Conservation (phyloP, 2,797 vertebrate genomes). For the Esox lucius region DNA sequence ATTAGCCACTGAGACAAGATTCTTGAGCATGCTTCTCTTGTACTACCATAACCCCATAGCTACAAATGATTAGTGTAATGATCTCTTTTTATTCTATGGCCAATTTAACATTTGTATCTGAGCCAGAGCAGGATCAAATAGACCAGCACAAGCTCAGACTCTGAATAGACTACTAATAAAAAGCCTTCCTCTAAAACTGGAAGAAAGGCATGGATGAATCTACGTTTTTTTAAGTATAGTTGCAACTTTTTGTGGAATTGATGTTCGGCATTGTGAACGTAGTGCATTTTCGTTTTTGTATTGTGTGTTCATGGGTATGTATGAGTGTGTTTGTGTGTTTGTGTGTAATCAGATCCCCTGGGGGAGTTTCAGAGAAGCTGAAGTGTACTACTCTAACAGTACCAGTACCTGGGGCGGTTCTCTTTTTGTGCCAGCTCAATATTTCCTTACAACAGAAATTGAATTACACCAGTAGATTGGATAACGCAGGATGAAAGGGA, state of each 20-base stretch:
- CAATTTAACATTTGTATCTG: not conserved
- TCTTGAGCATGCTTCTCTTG: not conserved
- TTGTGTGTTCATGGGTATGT: no score
- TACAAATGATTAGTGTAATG: not conserved
- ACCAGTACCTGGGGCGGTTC: not conserved
- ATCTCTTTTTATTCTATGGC: constrained; percentile 4
- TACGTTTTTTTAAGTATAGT: not conserved
- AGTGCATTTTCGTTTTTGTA: no score
- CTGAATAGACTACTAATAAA: not conserved
- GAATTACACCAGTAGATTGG: constrained; percentile 13
- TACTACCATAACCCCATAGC: not conserved
- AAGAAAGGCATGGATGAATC: not conserved
- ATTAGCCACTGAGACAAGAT: not conserved
- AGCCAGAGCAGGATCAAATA: not conserved
- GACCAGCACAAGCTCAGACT: not conserved
- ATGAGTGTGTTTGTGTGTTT: not conserved
- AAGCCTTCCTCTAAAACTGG: not conserved
- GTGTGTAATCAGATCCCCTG: not conserved
- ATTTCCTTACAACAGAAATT: constrained; percentile 11
- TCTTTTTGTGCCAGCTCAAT: not conserved
- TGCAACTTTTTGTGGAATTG: not conserved
- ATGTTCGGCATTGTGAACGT: not conserved
- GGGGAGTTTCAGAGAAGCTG: not conserved
- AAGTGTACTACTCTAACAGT: not conserved
- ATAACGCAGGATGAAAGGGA: constrained; percentile 12